Base-by-base conservation (phyloP, 2,797 vertebrate species). In the Neosalanx taihuensis region DNA sequence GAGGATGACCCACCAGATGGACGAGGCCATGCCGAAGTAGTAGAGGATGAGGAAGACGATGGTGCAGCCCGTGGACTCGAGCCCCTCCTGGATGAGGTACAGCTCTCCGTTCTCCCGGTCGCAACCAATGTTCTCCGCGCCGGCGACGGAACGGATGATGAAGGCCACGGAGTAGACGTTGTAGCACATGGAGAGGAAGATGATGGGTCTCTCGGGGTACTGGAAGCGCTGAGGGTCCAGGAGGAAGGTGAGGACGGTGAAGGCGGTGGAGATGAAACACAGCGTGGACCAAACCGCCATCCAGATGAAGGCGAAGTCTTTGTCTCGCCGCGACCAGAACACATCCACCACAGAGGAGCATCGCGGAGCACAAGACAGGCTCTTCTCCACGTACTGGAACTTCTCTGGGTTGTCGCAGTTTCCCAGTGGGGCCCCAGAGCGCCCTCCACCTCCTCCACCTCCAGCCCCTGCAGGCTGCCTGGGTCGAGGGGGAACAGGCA, bases 121-220 rank as follows among this genome's bases (percentile, higher is more conserved):
- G 0, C 95, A 95, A 69, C 94, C 94, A 0, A 95, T 94, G 78
- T 93, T 95, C 86, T 94, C 93, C 0, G 94, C 92, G 0, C 94
- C 95, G 0, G 94, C 94, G 75, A 93, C 93, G 0, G 93, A 92
- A 51, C 95, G 93, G 75, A 96, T 94, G 72, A 96, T 91, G 85
- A 95, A 96, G 77, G 94, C 95, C 85, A 95, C 88, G 0, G 94
- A 95, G 87, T 96, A 95, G 59, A 95, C 90, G 0, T 95, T 95
- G 88, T 96, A 96, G 87, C 95, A 96, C 94, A 95, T 94, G 73
- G 93, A 94, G 49, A 96, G 93, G 86, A 96, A 96, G 85, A 95
- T 94, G 79, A 96, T 95, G 76, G 95, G 94, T 64, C 94, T 90
- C 89, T 96, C 95, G 0, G 95, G 95, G 80, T 96, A 96, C 85